Evolutionary conservation across 2,797 vertebrate species (phyloP).

Genomic region (Staurois parvus): DNA sequence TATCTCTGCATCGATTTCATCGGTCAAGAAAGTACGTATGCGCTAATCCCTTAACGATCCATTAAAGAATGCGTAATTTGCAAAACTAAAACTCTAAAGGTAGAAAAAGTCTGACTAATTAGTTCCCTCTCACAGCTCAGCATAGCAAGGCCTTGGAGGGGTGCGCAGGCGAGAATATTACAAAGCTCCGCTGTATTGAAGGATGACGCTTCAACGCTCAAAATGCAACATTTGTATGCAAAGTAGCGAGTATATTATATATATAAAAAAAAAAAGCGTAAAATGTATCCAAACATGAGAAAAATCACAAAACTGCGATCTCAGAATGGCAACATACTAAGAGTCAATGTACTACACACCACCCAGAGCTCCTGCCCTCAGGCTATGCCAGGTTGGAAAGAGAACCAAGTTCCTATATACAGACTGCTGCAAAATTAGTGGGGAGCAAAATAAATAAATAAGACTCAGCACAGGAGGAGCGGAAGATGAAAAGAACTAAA

Average conservation of each 20-base stretch:
- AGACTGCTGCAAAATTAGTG: too few species aligned
- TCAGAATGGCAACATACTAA: not conserved
- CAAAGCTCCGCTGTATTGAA: not conserved
- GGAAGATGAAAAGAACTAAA: too few species aligned
- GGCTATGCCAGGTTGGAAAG: not conserved
- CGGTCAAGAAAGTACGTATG: not conserved
- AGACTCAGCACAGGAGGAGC: too few species aligned
- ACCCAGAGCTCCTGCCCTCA: not conserved
- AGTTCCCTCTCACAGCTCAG: not conserved
- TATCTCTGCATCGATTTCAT: not conserved
- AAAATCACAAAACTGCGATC: not conserved
- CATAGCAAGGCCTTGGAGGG: not conserved
- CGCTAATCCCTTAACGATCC: not conserved
- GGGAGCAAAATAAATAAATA: not conserved
- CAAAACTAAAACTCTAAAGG: not conserved
- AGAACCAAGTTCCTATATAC: not conserved
- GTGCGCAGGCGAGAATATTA: not conserved
- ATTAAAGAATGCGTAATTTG: not conserved
- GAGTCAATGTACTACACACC: not conserved
- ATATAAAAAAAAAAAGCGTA: not conserved
- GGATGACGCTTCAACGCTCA: not conserved
- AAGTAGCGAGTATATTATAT: not conserved
- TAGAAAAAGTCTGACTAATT: not conserved
- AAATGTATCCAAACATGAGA: not conserved
- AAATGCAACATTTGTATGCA: not conserved